Evolutionary conservation across 2,113 vertebrate species (phyloP).

Genomic region (Ancistrus triradiatus): DNA sequence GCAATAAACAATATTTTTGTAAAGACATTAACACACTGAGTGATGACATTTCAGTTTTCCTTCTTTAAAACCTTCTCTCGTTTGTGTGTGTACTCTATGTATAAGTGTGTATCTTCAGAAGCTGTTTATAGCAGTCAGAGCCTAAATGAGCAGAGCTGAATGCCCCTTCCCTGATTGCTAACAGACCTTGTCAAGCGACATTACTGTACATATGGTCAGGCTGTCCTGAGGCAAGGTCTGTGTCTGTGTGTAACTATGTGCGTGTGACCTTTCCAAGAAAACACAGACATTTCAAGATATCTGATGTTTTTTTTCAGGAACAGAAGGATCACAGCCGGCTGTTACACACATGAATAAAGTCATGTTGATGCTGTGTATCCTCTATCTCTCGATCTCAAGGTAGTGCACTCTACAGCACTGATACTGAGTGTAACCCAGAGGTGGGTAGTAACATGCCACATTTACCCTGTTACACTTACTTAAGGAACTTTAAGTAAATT

Average conservation of each 20-base stretch:
- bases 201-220: slow-evolving; percentile 62
- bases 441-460: too few species aligned
- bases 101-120: slow-evolving; percentile 9
- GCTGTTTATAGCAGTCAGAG: slow-evolving; percentile 37
- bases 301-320: slow-evolving; percentile 60
- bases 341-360: not conserved
- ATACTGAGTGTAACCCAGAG: too few species aligned
- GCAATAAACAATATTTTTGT: too few species aligned
- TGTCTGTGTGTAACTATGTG: slow-evolving; percentile 48
- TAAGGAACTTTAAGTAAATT: too few species aligned
- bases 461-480: too few species aligned
- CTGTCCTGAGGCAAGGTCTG: slow-evolving; percentile 54
- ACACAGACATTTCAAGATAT: slow-evolving; percentile 34
- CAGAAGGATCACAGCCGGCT: slow-evolving; percentile 59
- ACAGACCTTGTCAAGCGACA: slow-evolving; percentile 52
- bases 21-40: too few species aligned
- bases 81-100: slow-evolving; percentile 7
- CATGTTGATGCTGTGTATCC: too few species aligned
- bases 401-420: too few species aligned
- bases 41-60: slow-evolving; percentile 3
- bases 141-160: slow-evolving; percentile 51
- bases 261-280: slow-evolving; percentile 55
- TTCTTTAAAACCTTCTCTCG: not conserved
- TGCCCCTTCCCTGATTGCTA: slow-evolving; percentile 55
- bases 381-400: too few species aligned